A percentile compares a stretch with the other conserved stretches of the same genome.
Evolutionary conservation across 1,140 invertebrate species (phyloP).

Genomic region (Eumeta japonica): DNA sequence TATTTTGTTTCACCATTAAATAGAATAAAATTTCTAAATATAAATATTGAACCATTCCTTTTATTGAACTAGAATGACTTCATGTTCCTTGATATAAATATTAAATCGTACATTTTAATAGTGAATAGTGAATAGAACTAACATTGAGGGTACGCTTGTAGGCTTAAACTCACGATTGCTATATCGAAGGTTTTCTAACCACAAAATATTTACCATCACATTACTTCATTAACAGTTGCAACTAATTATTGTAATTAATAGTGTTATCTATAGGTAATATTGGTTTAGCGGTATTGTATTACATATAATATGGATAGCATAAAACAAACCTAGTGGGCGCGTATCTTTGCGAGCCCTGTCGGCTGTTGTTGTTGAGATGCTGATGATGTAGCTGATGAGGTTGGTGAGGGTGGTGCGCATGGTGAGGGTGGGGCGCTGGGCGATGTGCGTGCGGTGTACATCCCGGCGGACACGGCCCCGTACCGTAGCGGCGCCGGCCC

Average conservation of each 20-base stretch:
- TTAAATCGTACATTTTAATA: too few species aligned
- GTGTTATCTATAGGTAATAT: background rate
- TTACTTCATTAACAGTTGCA: too few species aligned
- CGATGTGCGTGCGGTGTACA: conserved; percentile 54
- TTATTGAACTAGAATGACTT: too few species aligned
- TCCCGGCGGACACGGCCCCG: conserved; percentile 42
- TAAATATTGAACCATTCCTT: too few species aligned
- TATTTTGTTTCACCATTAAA: too few species aligned
- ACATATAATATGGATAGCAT: background rate
- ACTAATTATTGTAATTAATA: conserved; percentile 8
- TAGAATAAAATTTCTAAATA: too few species aligned
- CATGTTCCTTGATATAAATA: too few species aligned
- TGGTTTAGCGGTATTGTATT: background rate
- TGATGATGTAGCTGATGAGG: conserved; percentile 49
- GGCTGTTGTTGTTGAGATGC: conserved; percentile 42
- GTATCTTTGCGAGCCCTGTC: conserved; percentile 42
- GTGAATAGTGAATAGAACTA: too few species aligned
- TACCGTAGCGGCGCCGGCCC: conserved; percentile 69
- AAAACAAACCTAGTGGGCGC: conserved; percentile 2
- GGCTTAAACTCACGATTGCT: too few species aligned
- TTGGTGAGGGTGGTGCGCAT: conserved; percentile 48
- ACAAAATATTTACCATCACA: too few species aligned
- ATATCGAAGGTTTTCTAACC: too few species aligned
- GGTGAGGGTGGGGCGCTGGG: conserved; percentile 44
- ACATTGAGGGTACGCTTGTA: too few species aligned